phyloP scores from a whole-genome alignment of 2,113 vertebrate species.

The Tursiops truncatus region DNA sequence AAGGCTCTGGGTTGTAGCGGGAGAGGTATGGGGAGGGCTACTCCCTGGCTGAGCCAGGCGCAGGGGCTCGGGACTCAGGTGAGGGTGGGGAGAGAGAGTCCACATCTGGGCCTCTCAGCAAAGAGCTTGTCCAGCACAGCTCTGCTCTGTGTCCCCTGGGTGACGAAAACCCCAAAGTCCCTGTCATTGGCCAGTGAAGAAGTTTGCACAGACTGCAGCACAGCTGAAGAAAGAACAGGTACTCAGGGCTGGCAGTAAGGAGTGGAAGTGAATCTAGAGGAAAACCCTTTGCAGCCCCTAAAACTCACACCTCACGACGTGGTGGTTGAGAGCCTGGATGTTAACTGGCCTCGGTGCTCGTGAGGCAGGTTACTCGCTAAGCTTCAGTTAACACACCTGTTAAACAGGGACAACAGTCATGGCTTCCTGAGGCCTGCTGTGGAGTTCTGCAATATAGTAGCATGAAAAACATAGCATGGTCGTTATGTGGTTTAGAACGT shows the following conservation, averaged over 20 bases:
- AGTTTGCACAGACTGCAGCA: not conserved
- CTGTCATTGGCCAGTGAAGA: not conserved
- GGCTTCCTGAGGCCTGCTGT: not conserved
- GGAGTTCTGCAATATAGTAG: not conserved
- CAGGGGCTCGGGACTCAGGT: not conserved
- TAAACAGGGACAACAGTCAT: not conserved
- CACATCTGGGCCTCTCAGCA: not conserved
- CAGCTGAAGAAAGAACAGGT: not conserved
- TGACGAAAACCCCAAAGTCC: not conserved
- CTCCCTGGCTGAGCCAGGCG: not conserved
- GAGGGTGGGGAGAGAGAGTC: not conserved
- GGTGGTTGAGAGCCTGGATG: not conserved
- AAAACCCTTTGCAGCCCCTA: not conserved
- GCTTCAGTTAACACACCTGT: not conserved
- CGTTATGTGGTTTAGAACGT: not conserved
- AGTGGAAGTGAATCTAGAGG: not conserved
- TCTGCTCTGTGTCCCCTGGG: not conserved
- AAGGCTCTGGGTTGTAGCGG: not conserved
- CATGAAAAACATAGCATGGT: not conserved
- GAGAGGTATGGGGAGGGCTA: not conserved
- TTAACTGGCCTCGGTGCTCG: not conserved
- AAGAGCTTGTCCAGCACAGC: not conserved
- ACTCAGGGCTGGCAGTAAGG: not conserved
- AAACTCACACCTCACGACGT: not conserved
- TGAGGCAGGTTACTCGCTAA: not conserved